Base-by-base conservation (phyloP, 2,113 vertebrate genomes). In the Marmota flaviventris region DNA sequence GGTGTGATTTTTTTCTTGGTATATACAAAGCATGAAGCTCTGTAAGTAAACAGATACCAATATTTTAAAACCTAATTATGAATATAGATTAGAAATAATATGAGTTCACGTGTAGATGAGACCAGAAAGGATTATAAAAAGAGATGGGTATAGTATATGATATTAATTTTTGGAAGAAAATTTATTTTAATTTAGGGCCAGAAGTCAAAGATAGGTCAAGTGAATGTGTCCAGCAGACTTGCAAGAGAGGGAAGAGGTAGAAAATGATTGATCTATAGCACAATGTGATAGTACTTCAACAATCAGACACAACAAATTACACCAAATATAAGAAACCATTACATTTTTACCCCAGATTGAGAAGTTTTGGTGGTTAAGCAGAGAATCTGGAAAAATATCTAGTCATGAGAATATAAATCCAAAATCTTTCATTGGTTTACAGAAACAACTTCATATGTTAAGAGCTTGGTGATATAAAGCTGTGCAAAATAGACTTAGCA, bases 11-110 rank as follows among this genome's bases (percentile, higher is more conserved):
- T 69, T n/a, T 85, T 82, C 2, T 24, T 93, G 53, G 56, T 29
- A 76, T 70, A 84, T 75, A 87, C 51, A 58, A 91, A 13, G 53
- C 58, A 88, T 87, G 70, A 92, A 82, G 24, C 58, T 89, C 22
- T 82, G 18, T 39, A 22, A 10, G 58, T 70, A 91, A 94, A 95
- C 1, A 1, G n/a, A n/a, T 7, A 65, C 45, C 88, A 39, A 86
- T 32, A 18, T 22, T 79, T n/a, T n/a, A 8, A n/a, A 18, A 17
- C 67, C 14, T 86, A 48, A 83, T 78, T 85, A 75, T 69, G 29
- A 42, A 32, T 45, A 69, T 10, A 7, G 20, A 39, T 27, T 37
- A 78, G 14, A 27, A 90, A 90, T 37, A 18, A 48, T 16, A 73
- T 34, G 11, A 65, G 4, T 42, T 16, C 12, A 85, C 6, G 11